A percentile compares a stretch with the other conserved stretches of the same genome.
Conservation (phyloP, 2,113 vertebrate species). For the Ploceus nigricollis region DNA sequence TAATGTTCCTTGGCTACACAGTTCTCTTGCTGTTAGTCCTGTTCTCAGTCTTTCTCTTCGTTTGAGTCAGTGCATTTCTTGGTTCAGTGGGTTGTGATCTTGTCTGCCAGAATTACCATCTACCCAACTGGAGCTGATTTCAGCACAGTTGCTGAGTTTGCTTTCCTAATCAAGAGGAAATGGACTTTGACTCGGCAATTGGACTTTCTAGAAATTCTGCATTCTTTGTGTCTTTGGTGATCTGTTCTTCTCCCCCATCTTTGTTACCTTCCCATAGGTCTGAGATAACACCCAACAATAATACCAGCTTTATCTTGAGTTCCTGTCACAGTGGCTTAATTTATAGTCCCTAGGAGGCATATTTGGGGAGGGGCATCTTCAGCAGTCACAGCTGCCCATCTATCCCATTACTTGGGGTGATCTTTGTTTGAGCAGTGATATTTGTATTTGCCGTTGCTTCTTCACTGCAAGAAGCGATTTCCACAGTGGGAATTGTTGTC, state of each 20-base stretch:
- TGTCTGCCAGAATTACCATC: not conserved
- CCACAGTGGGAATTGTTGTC: not conserved
- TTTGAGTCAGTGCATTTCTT: fast-evolving
- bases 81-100: not conserved
- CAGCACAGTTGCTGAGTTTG: not conserved
- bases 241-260: not conserved
- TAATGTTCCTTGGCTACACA: not conserved
- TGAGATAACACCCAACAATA: not conserved
- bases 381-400: not conserved
- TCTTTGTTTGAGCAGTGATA: not conserved
- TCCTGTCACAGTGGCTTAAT: not conserved
- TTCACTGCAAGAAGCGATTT: not conserved
- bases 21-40: not conserved
- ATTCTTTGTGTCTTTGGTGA: not conserved
- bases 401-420: not conserved
- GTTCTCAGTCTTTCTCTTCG: not conserved
- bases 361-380: not conserved
- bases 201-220: not conserved
- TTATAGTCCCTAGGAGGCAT: not conserved
- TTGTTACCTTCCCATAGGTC: not conserved
- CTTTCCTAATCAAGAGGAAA: not conserved
- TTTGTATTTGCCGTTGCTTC: not conserved
- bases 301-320: not conserved
- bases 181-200: no score
- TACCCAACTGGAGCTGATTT: not conserved